A percentile compares a stretch with the other conserved stretches of the same genome.
Conservation (phyloP, 2,797 vertebrate genomes). For the Acropternis orthonyx region DNA sequence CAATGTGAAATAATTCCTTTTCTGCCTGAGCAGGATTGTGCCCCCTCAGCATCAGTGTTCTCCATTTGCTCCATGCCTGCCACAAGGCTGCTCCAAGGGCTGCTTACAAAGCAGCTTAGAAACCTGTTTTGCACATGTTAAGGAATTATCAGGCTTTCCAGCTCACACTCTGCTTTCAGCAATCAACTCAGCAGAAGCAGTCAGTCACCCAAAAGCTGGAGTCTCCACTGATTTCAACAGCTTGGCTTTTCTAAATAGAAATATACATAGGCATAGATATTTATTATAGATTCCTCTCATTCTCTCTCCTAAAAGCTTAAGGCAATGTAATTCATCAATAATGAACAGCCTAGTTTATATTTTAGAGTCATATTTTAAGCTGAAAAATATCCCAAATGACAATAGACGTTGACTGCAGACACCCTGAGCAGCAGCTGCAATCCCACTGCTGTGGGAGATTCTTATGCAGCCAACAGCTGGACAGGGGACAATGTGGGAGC, state of each 20-base stretch:
- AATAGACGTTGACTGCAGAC: not conserved
- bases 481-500: not conserved
- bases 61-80: not conserved
- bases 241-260: not conserved
- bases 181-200: not conserved
- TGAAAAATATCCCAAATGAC: not conserved
- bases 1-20: not conserved
- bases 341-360: not conserved
- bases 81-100: conserved; percentile 29
- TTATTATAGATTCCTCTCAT: not conserved
- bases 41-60: not conserved
- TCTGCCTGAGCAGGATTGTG: not conserved
- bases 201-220: not conserved
- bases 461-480: not conserved
- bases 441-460: not conserved
- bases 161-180: not conserved
- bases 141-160: not conserved
- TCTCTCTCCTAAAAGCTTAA: not conserved
- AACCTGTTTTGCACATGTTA: not conserved
- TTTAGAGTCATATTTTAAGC: not conserved
- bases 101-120: not conserved
- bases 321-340: not conserved
- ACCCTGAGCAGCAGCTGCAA: not conserved
- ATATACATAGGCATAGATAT: not conserved
- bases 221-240: not conserved